Base-by-base conservation (phyloP, 2,888 invertebrate genomes). In the Cantharis rufa region DNA sequence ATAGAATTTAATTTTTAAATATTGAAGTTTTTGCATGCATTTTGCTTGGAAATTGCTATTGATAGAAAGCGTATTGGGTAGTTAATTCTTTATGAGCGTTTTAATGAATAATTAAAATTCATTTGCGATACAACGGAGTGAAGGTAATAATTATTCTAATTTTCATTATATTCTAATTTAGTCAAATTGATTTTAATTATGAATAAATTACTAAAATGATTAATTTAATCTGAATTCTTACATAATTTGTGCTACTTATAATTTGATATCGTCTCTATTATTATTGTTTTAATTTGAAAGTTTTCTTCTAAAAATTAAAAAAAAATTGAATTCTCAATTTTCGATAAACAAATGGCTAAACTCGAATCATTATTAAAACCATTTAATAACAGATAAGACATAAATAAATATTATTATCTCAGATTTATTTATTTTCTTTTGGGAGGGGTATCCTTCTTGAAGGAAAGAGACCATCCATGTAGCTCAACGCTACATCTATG, bases 61-160 rank as follows among this genome's bases (percentile, higher is more conserved):
- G 48, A 48, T 48, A 48, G 48, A 48, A 48, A 48, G 48, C 48
- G n/a, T 48, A 48, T 48, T 48, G 48, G n/a, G 48, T 48, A 48
- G 48, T 48, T 48, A 48, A 48, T 48, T 48, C 48, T 48, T 48
- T 48, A 48, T 48, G 48, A 48, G 48, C 48, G 48, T 48, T 48
- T 48, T 48, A 48, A 48, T 66, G 64, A 66, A 66, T 66, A 66
- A n/a, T 21, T 66, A 66, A 66, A 66, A 66, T 66, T 66, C 64
- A 66, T 66, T 66, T 66, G 64, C 64, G 24, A 66, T 66, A 66
- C 24, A 66, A 66, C 21, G 21, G 64, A n/a, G 64, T 21, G 24
- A 18, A 21, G 21, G 24, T 66, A 15, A 66, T 66, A 66, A 66
- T 66, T 66, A 24, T 24, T 66, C 18, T 21, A 66, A 66, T 66